A percentile compares a stretch with the other conserved stretches of the same genome.
Evolutionary conservation across 53 echinoderm and acorn worm species (phyloP).

Genomic region (Zoroaster sp.): DNA sequence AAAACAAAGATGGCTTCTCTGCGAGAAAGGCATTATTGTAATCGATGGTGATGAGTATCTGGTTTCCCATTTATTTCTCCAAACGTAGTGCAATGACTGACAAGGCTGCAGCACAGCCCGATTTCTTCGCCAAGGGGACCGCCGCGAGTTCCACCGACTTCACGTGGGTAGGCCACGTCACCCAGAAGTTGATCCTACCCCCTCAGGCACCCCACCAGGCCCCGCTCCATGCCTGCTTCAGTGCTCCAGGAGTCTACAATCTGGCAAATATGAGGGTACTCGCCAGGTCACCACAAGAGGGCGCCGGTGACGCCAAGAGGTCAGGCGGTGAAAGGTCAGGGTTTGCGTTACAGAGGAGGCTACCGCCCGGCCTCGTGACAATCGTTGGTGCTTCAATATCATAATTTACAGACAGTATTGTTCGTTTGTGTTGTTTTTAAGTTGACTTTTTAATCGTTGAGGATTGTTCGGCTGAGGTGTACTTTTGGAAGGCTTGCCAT

Average conservation of each 20-base stretch:
- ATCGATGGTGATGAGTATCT: too few species aligned
- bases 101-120: neutral
- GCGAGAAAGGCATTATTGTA: too few species aligned
- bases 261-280: slow-evolving; percentile 78
- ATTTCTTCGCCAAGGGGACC: neutral
- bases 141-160: slow-evolving; percentile 60
- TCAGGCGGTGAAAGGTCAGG: slow-evolving; percentile 3
- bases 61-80: neutral
- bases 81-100: slow-evolving; percentile 9
- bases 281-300: slow-evolving; percentile 28
- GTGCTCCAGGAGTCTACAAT: slow-evolving; percentile 87
- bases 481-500: neutral
- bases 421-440: neutral
- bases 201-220: slow-evolving; percentile 56
- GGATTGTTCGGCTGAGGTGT: too few species aligned
- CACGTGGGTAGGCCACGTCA: slow-evolving; percentile 74
- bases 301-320: neutral
- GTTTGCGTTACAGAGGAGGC: slow-evolving; percentile 50
- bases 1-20: too few species aligned
- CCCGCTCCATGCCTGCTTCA: slow-evolving; percentile 81
- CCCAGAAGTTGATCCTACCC: slow-evolving; percentile 67
- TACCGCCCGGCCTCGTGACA: slow-evolving; percentile 69
- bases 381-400: slow-evolving; percentile 51
- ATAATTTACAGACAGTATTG: neutral
- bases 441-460: neutral